Evolutionary conservation across 2,797 vertebrate genomes (phyloP).

Genomic region (Coregonus ussuriensis): DNA sequence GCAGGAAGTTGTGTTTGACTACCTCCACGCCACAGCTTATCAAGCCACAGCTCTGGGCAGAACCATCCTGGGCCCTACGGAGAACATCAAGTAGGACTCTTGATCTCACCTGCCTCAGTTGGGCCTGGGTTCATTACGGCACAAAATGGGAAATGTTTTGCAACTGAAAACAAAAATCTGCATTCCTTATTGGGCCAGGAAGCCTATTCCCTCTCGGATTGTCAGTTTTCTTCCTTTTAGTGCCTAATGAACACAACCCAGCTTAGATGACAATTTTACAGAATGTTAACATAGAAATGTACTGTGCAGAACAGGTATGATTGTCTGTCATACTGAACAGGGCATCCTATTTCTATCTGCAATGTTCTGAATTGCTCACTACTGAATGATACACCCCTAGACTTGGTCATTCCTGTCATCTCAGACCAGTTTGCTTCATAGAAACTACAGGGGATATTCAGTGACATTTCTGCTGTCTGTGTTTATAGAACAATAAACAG

Average conservation of each 20-base stretch:
- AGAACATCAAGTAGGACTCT: conserved; percentile 92
- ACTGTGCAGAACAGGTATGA: not conserved
- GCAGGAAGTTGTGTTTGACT: conserved; percentile 98
- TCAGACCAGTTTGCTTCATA: not conserved
- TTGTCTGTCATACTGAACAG: too few species aligned
- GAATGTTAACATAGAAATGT: not conserved
- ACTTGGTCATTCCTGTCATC: not conserved
- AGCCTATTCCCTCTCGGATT: not conserved
- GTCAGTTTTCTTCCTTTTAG: not conserved
- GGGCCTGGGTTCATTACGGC: not conserved
- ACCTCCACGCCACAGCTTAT: conserved; percentile 97
- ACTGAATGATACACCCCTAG: not conserved
- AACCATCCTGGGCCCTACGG: conserved; percentile 94
- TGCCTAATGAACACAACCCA: not conserved
- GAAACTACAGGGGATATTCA: not conserved
- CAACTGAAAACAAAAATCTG: too few species aligned
- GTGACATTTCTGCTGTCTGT: not conserved
- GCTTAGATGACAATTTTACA: not conserved
- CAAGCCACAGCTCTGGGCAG: conserved; percentile 91
- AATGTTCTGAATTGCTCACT: not conserved
- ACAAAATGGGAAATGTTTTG: not conserved
- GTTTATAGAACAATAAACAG: conserved; percentile 90
- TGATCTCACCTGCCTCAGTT: not conserved
- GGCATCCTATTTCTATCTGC: not conserved
- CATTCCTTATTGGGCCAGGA: not conserved